phyloP scores from a whole-genome alignment of 2,888 invertebrate species.

The Agrochola lychnidis region DNA sequence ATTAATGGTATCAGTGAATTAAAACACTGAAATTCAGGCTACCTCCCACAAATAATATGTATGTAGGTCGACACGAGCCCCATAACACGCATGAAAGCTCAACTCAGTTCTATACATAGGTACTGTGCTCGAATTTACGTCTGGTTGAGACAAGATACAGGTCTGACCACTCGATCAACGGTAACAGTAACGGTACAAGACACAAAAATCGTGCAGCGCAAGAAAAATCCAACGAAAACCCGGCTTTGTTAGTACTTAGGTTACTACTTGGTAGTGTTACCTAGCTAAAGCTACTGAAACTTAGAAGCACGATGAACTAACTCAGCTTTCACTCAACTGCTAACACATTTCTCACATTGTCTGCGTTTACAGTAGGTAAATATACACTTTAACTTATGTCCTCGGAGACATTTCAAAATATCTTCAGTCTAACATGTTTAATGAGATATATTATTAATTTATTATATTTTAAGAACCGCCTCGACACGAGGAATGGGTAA shows the following conservation, averaged over 20 bases:
- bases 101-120: constrained; percentile 68
- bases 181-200: constrained; percentile 87
- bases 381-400: background rate
- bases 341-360: constrained; percentile 8
- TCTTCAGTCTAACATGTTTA: constrained; percentile 19
- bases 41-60: constrained; percentile 73
- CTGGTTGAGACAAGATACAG: constrained; percentile 84
- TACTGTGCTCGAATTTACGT: constrained; percentile 81
- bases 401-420: constrained; percentile 21
- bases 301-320: constrained; percentile 11
- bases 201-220: constrained; percentile 85
- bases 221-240: constrained; percentile 79
- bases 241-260: constrained; percentile 34
- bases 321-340: background rate
- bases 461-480: constrained; percentile 23
- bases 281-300: constrained; percentile 11
- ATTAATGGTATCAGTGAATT: constrained; percentile 57
- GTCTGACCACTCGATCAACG: constrained; percentile 88
- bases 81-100: constrained; percentile 65
- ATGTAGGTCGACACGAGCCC: constrained; percentile 74
- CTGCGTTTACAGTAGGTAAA: background rate
- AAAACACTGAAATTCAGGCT: constrained; percentile 61
- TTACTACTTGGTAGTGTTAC: constrained; percentile 10
- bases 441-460: background rate
- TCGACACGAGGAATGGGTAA: constrained; percentile 38